Evolutionary conservation across 2,888 invertebrate genomes (phyloP).

Genomic region (Lamproptera curius): DNA sequence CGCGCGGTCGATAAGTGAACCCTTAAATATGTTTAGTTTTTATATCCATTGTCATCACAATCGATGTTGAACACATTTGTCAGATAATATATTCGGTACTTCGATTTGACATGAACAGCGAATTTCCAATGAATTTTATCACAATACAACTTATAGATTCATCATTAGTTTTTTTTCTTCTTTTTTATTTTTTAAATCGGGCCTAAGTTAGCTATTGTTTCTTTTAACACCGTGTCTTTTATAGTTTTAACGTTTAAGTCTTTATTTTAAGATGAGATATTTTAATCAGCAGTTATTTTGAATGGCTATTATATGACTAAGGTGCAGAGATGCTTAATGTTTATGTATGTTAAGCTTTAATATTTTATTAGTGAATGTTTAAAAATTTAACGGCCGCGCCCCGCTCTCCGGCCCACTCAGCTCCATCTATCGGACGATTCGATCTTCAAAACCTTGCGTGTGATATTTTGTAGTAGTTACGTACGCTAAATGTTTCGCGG

Average conservation of each 20-base stretch:
- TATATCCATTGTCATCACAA: constrained; percentile 50
- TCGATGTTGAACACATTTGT: constrained; percentile 36
- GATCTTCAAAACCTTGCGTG: constrained; percentile 53
- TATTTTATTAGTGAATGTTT: constrained; percentile 79
- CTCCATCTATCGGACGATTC: constrained; percentile 29
- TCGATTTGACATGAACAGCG: constrained; percentile 52
- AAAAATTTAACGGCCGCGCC: constrained; percentile 49
- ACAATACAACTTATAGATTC: background rate
- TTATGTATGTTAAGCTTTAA: constrained; percentile 79
- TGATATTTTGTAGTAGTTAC: constrained; percentile 70
- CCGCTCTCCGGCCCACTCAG: constrained; percentile 30
- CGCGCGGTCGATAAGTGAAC: constrained; percentile 44
- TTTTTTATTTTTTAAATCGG: constrained; percentile 56
- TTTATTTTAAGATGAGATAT: constrained; percentile 77
- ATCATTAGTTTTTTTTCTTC: background rate
- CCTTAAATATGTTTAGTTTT: constrained; percentile 53
- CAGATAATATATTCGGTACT: constrained; percentile 32
- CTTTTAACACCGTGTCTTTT: constrained; percentile 55
- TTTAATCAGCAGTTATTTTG: constrained; percentile 78
- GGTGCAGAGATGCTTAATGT: constrained; percentile 78
- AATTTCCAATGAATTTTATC: constrained; percentile 57
- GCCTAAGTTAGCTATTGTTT: constrained; percentile 69
- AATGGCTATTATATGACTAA: constrained; percentile 77
- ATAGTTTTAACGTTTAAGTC: constrained; percentile 74
- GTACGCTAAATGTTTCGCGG: constrained; percentile 62